A percentile compares a stretch with the other conserved stretches of the same genome.
phyloP scores from a whole-genome alignment of 23 tunicate species.

The Corella eumyota region DNA sequence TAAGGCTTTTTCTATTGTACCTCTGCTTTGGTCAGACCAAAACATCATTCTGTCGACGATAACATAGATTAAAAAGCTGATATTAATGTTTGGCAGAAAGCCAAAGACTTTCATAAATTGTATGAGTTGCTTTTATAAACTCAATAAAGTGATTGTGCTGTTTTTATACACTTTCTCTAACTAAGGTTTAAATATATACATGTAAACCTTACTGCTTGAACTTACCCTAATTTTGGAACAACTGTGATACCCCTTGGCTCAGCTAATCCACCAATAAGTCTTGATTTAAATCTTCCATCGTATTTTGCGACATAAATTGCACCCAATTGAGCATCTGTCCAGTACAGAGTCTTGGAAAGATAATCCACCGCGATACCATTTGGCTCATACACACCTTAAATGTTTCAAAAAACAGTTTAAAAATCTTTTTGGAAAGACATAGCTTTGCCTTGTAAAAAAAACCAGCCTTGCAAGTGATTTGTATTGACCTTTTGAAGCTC shows the following conservation, averaged over 20 bases:
- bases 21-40: slow-evolving; percentile 74
- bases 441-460: too few species aligned
- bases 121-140: too few species aligned
- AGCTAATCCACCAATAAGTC: slow-evolving; percentile 70
- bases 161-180: too few species aligned
- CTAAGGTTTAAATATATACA: too few species aligned
- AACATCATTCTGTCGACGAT: slow-evolving; percentile 43
- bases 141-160: too few species aligned
- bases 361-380: slow-evolving; percentile 97
- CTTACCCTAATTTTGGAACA: slow-evolving; percentile 66
- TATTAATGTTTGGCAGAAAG: too few species aligned
- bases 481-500: not conserved
- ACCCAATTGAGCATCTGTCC: slow-evolving; percentile 98
- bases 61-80: not conserved
- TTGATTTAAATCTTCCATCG: slow-evolving; percentile 43
- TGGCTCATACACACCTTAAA: slow-evolving; percentile 70
- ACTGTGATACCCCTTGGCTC: slow-evolving; percentile 70
- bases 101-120: too few species aligned
- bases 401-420: not conserved
- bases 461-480: not conserved
- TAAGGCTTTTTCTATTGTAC: slow-evolving; percentile 68
- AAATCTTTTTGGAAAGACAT: too few species aligned
- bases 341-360: slow-evolving; percentile 76
- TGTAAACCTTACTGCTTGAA: too few species aligned
- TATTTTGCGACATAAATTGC: slow-evolving; percentile 72